A percentile compares a stretch with the other conserved stretches of the same genome.
Evolutionary conservation across 2,113 vertebrate genomes (phyloP).

Genomic region (Blennius ocellaris): DNA sequence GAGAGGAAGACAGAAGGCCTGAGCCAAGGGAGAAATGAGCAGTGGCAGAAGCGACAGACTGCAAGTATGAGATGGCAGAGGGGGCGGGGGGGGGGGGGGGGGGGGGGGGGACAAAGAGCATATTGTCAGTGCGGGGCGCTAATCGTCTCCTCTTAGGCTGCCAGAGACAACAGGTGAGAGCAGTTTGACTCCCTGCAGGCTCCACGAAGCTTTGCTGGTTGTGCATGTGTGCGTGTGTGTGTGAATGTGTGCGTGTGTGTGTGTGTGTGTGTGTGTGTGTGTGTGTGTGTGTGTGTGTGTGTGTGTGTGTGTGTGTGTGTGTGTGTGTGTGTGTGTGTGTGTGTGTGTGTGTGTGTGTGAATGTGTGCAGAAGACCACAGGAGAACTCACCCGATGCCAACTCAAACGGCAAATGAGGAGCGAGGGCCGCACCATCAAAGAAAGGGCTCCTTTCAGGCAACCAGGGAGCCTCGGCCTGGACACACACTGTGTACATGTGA

Average conservation of each 20-base stretch:
- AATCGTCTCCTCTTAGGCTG: conserved; percentile 80
- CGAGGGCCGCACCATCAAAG: conserved; percentile 67
- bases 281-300: conserved; percentile 7
- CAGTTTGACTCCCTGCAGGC: conserved; percentile 83
- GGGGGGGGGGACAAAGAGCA: conserved; percentile 74
- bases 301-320: background rate
- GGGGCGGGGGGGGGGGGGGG: conserved; percentile 53
- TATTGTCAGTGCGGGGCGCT: conserved; percentile 78
- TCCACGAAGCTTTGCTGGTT: conserved; percentile 75
- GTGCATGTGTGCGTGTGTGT: conserved; percentile 35
- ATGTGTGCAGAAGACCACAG: conserved; percentile 44
- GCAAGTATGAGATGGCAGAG: conserved; percentile 68
- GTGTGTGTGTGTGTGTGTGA: background rate
- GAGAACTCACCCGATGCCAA: conserved; percentile 73
- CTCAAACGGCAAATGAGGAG: conserved; percentile 74
- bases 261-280: conserved; percentile 12
- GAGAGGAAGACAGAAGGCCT: conserved; percentile 54
- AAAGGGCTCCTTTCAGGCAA: conserved; percentile 72
- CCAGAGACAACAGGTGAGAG: conserved; percentile 87
- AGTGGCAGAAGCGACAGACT: conserved; percentile 67
- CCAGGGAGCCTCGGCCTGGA: conserved; percentile 41
- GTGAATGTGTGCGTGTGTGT: background rate
- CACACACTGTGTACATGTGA: conserved; percentile 11
- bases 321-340: conserved; percentile 8
- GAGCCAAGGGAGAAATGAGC: conserved; percentile 49